These are phyloP conservation scores for Polypterus senegalus DNA, from an alignment of 2,113 vertebrate species.

Conservation along the genomic window DNA sequence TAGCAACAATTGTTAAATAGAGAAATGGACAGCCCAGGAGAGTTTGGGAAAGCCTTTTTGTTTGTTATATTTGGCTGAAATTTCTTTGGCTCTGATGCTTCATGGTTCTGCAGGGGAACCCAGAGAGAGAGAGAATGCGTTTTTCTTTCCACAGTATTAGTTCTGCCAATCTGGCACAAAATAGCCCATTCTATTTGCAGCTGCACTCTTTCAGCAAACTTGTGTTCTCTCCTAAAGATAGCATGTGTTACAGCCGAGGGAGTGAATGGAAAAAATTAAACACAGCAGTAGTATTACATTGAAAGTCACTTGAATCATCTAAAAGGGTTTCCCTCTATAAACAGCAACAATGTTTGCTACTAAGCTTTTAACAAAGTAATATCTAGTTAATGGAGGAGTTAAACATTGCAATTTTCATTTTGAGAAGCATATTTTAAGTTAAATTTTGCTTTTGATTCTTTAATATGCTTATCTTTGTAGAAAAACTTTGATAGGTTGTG, in stretches of 20 bases:
- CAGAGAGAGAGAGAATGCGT: slow-evolving; percentile 40
- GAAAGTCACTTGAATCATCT: slow-evolving; percentile 55
- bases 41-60: slow-evolving; percentile 75
- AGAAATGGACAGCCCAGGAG: slow-evolving; percentile 56
- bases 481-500: too few relatives aligned
- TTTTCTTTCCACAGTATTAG: slow-evolving; percentile 52
- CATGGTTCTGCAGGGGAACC: slow-evolving; percentile 59
- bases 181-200: slow-evolving; percentile 46
- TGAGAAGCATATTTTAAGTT: neutral
- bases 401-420: neutral
- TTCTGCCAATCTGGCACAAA: slow-evolving; percentile 65
- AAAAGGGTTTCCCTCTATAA: slow-evolving; percentile 68
- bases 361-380: slow-evolving; percentile 38
- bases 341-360: slow-evolving; percentile 52
- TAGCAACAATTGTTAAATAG: slow-evolving; percentile 78
- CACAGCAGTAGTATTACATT: slow-evolving; percentile 35
- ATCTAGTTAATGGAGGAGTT: slow-evolving; percentile 18
- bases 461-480: too few relatives aligned
- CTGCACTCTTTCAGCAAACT: slow-evolving; percentile 54
- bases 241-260: slow-evolving; percentile 34
- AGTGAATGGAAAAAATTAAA: slow-evolving; percentile 64
- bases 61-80: slow-evolving; percentile 72
- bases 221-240: slow-evolving; percentile 62
- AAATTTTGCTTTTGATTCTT: slow-evolving; percentile 11
- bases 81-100: slow-evolving; percentile 49